Evolutionary conservation across 2,888 invertebrate species (phyloP).

Genomic region (Tipula unca): DNA sequence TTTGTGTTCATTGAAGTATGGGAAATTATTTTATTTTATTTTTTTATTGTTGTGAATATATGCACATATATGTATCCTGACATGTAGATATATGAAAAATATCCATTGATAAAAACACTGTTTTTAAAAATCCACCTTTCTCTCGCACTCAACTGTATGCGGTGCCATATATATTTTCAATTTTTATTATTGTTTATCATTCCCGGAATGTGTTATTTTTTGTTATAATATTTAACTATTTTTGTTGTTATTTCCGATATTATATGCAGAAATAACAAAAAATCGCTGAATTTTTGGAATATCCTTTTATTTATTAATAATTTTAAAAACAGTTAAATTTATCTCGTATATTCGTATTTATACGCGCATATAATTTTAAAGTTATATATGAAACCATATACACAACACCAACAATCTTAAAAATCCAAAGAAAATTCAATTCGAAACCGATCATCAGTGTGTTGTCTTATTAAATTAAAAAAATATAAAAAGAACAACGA

Average conservation of each 20-base stretch:
- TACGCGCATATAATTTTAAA: background rate
- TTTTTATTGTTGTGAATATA: slow-evolving; percentile 18
- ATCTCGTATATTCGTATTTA: background rate
- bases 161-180: background rate
- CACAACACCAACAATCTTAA: too few relatives aligned
- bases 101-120: background rate
- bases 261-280: background rate
- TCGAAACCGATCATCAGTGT: background rate
- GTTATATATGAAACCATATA: too few relatives aligned
- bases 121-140: background rate
- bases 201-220: background rate
- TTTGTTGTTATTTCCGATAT: background rate
- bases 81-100: slow-evolving; percentile 2
- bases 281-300: background rate
- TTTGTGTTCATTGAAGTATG: slow-evolving; percentile 14
- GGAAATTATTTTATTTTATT: background rate
- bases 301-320: background rate
- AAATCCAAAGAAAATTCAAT: background rate
- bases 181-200: slow-evolving; percentile 8
- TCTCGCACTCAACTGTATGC: background rate
- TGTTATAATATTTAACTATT: background rate
- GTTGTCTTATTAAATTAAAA: background rate
- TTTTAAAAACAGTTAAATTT: background rate
- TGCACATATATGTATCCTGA: too few relatives aligned
- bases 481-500: background rate